These are phyloP conservation scores for Drosophila infuscata DNA, from an alignment of 2,888 invertebrate species.

Conservation along the genomic window DNA sequence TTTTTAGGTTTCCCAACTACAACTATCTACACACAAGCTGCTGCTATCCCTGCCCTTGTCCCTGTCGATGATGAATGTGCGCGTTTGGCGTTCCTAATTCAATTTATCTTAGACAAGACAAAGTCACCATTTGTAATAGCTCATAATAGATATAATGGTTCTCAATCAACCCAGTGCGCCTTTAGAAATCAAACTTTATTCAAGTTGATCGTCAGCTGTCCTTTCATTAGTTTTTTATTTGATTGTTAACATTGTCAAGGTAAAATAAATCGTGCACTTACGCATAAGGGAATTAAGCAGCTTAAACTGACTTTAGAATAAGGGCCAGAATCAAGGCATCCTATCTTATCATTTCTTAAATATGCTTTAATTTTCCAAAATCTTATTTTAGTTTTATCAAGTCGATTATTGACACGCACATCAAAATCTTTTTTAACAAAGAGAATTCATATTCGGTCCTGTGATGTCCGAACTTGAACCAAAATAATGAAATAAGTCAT, in stretches of 20 bases:
- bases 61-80: slow-evolving; percentile 74
- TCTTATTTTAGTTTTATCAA: background rate
- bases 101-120: slow-evolving; percentile 80
- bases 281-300: slow-evolving; percentile 18
- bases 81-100: slow-evolving; percentile 75
- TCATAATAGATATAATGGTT: slow-evolving; percentile 63
- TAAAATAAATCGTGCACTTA: slow-evolving; percentile 1
- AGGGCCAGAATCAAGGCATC: background rate
- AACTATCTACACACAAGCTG: slow-evolving; percentile 67
- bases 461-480: background rate
- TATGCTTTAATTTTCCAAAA: background rate
- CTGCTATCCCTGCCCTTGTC: slow-evolving; percentile 7
- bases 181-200: slow-evolving; percentile 33
- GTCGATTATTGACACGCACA: background rate
- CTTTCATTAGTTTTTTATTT: slow-evolving; percentile 57
- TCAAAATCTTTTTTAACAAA: background rate
- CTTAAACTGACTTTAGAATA: background rate
- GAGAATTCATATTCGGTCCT: background rate
- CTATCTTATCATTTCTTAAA: background rate
- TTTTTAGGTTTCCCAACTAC: slow-evolving; percentile 50
- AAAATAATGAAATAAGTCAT: background rate
- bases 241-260: slow-evolving; percentile 27
- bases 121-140: slow-evolving; percentile 60
- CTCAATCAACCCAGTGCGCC: slow-evolving; percentile 26
- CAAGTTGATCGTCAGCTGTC: slow-evolving; percentile 57